These are phyloP conservation scores for Acanthococcus lagerstroemiae DNA, from an alignment of 2,888 invertebrate genomes.

Conservation along the genomic window DNA sequence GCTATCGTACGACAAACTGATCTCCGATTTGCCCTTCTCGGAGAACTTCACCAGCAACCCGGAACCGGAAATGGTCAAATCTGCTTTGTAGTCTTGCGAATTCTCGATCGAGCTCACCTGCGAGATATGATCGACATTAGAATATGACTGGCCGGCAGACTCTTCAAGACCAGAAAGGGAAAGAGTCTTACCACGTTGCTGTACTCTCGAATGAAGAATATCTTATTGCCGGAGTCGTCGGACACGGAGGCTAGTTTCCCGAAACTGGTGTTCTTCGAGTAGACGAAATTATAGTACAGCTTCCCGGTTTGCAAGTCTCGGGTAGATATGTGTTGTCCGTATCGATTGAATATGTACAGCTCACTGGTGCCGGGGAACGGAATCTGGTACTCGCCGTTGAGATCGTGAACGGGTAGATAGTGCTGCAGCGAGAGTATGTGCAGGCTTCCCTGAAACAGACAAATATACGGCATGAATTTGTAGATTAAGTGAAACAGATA, in stretches of 20 bases:
- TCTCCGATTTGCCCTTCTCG: constrained; percentile 79
- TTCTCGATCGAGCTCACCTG: constrained; percentile 77
- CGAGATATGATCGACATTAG: not conserved
- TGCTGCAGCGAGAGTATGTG: constrained; percentile 77
- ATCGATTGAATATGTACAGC: constrained; percentile 84
- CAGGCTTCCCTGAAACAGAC: constrained; percentile 52
- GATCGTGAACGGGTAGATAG: constrained; percentile 75
- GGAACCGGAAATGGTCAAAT: constrained; percentile 83
- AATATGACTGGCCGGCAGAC: not conserved
- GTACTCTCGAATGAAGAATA: constrained; percentile 83
- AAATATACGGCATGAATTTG: not conserved
- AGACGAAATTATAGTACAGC: constrained; percentile 87
- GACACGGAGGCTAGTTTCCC: constrained; percentile 88
- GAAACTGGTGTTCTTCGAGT: constrained; percentile 92
- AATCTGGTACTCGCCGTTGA: constrained; percentile 58
- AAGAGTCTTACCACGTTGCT: constrained; percentile 59
- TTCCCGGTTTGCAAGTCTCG: constrained; percentile 91
- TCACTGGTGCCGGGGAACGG: constrained; percentile 68
- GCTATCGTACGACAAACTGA: constrained; percentile 82
- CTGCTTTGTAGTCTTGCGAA: constrained; percentile 85
- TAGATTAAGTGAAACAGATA: not conserved
- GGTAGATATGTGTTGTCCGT: constrained; percentile 92
- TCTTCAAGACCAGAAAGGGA: not conserved
- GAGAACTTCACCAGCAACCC: constrained; percentile 79
- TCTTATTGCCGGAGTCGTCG: constrained; percentile 85